Evolutionary conservation across 2,113 vertebrate species (phyloP), one percentile per base, ranked within the genome.

Genomic region (Zapornia atra): DNA sequence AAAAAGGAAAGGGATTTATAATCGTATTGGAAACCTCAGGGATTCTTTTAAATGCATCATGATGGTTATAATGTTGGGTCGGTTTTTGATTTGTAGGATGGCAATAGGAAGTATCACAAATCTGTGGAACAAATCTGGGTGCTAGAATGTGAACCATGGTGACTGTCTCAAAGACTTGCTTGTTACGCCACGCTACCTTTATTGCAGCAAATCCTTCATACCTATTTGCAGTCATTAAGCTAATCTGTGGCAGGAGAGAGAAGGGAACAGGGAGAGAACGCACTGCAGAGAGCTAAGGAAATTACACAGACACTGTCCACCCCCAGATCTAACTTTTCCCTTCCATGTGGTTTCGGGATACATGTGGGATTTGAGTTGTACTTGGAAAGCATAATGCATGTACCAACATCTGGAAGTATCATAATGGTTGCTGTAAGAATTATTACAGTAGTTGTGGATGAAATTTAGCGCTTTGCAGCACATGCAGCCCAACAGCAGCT

Each of bases 341-440:
- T 96, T 97, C 97, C 94, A 90, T 96, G 97, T 88, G 96, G 98
- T 98, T 98, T 98, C 80, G 97, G 96, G 97, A 97, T 95, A 54
- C 95, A 80, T 3, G 91, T 71, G 86, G 97, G 84, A 78, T 84
- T 90, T 40, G 68, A 89, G 91, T 94, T 97, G 92, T 72, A 94
- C 95, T 96, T 94, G 94, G 96, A 92, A 97, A 95, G 92, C 82
- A 66, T 70, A 96, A 92, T 60, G 86, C 68, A 40, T 82, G 77
- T 85, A 60, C 83, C 92, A 34, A 92, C 97, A 96, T 97, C 96
- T 97, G 94, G 96, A 95, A 94, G 94, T 77, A 80, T 82, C 80
- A 34, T 86, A 72, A 54, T 54, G 56, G 65, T 51, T 54, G 60
- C 91, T 92, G 84, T 3, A 86, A 91, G 91, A 96, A 95, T 95